phyloP scores from a whole-genome alignment of 2,113 vertebrate species.

The cattle (Bos taurus) region ARS-UCD2.0 NC_037328.1:2589501-2590000 shows the following conservation, averaged over 20 bases:
- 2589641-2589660: conserved; percentile 87
- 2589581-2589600: conserved; percentile 28
- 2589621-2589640: conserved; percentile 84
- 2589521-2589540: conserved; percentile 86
- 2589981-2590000: conserved; percentile 55
- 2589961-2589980: background rate
- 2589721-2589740: conserved; percentile 82
- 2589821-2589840: background rate
- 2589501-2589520: conserved; percentile 84
- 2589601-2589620: conserved; percentile 83
- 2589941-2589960: conserved; percentile 25
- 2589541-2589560: conserved; percentile 85
- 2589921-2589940: background rate
- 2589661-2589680: conserved; percentile 87
- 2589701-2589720: conserved; percentile 82
- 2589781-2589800: conserved; percentile 75
- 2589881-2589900: conserved; percentile 60
- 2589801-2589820: conserved; percentile 57
- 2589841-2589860: conserved; percentile 59
- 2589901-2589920: conserved; percentile 70
- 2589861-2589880: conserved; percentile 66
- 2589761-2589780: conserved; percentile 70
- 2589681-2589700: conserved; percentile 81
- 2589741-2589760: conserved; percentile 69
- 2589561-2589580: conserved; percentile 88